Conservation (phyloP, 2,888 invertebrate genomes). For the Desoria tigrina region DNA sequence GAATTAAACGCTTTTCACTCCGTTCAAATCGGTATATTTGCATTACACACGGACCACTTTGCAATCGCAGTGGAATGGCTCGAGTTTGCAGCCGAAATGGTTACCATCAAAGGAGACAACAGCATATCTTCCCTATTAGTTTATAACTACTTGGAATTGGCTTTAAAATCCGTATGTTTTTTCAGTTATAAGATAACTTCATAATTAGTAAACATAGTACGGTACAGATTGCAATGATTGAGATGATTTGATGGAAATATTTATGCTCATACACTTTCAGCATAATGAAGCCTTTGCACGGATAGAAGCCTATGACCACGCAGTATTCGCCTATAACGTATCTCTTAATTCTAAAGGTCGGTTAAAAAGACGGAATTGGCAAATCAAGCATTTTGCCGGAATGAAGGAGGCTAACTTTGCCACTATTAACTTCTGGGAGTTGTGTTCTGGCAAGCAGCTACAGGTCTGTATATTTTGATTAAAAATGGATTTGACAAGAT, state of each 20-base stretch:
- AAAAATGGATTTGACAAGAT: too few species aligned
- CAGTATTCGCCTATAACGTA: background rate
- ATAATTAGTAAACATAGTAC: too few species aligned
- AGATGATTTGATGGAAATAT: too few species aligned
- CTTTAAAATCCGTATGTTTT: background rate
- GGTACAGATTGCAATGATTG: too few species aligned
- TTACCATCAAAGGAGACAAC: slow-evolving; percentile 5
- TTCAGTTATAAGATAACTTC: background rate
- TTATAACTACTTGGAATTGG: background rate
- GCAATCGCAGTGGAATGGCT: slow-evolving; percentile 10
- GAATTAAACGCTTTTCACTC: slow-evolving; percentile 15
- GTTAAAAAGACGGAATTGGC: background rate
- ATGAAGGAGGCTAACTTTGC: background rate
- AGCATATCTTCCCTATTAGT: background rate
- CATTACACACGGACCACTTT: slow-evolving; percentile 18
- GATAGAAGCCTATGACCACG: background rate
- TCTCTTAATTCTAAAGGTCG: background rate
- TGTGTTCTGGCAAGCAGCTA: slow-evolving; percentile 19
- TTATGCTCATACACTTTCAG: background rate
- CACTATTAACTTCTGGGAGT: slow-evolving; percentile 15
- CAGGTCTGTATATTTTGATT: slow-evolving; percentile 12
- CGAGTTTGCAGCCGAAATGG: background rate
- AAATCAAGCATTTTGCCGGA: background rate
- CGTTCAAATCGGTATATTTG: slow-evolving; percentile 16
- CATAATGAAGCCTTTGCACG: background rate